phyloP scores from a whole-genome alignment of 2,888 invertebrate species.

The Drosophila robusta region DNA sequence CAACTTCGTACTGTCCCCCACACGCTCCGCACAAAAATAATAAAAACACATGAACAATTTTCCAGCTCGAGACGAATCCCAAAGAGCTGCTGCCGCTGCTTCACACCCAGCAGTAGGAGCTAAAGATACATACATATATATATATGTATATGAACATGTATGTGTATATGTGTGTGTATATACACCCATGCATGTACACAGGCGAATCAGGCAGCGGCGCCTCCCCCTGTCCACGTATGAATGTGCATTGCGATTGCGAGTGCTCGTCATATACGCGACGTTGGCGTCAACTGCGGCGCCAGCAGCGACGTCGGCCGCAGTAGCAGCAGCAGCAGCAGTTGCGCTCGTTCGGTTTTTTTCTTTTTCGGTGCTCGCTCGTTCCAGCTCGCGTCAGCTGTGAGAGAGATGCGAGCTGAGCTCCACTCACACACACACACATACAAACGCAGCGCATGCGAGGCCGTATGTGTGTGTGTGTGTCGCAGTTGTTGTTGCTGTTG shows the following conservation, averaged over 20 bases:
- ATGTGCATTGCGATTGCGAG: slow-evolving; percentile 73
- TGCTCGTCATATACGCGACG: slow-evolving; percentile 71
- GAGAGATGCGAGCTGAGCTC: slow-evolving; percentile 57
- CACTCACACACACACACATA: slow-evolving; percentile 45
- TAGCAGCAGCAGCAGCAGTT: slow-evolving; percentile 37
- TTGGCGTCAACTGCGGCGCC: slow-evolving; percentile 34
- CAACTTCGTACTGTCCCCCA: background rate
- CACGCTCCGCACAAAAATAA: slow-evolving; percentile 25
- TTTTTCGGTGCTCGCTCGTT: slow-evolving; percentile 58
- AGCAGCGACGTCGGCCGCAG: slow-evolving; percentile 21
- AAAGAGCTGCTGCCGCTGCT: slow-evolving; percentile 11
- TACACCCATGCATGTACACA: slow-evolving; percentile 41
- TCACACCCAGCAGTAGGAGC: slow-evolving; percentile 11
- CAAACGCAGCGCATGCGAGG: slow-evolving; percentile 53
- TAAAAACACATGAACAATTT: slow-evolving; percentile 49
- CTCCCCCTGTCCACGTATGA: slow-evolving; percentile 63
- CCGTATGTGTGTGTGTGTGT: slow-evolving; percentile 43
- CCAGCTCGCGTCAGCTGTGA: slow-evolving; percentile 12
- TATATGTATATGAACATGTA: slow-evolving; percentile 28
- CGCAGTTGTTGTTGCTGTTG: slow-evolving; percentile 32
- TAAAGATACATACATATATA: slow-evolving; percentile 10
- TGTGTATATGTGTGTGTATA: slow-evolving; percentile 26
- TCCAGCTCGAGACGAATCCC: slow-evolving; percentile 27
- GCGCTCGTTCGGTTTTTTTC: slow-evolving; percentile 33
- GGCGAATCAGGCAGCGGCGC: slow-evolving; percentile 66